Evolutionary conservation across 2,888 invertebrate genomes (phyloP).

Genomic region (Plutella xylostella): DNA sequence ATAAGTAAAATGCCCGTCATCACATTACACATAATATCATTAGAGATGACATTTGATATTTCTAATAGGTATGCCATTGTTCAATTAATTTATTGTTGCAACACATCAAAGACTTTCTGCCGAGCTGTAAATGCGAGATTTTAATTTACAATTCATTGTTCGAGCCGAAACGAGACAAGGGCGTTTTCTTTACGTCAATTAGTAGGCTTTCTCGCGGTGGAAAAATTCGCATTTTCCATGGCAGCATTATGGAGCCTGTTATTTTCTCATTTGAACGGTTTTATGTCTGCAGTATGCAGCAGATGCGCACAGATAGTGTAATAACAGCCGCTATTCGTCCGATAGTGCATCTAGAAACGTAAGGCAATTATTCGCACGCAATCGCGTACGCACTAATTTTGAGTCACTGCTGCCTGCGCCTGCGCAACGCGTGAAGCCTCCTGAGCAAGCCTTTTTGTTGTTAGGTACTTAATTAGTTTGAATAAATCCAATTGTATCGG

Average conservation of each 20-base stretch:
- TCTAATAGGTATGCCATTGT: constrained; percentile 1
- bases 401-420: too few relatives aligned
- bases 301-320: background rate
- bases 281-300: constrained; percentile 31
- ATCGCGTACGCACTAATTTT: constrained; percentile 5
- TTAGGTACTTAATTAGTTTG: too few relatives aligned
- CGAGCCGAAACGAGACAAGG: constrained; percentile 16
- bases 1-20: too few relatives aligned
- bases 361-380: constrained; percentile 65
- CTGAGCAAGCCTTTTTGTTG: too few relatives aligned
- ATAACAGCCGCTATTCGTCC: constrained; percentile 20
- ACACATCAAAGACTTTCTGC: background rate
- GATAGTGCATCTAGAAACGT: constrained; percentile 45
- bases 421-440: too few relatives aligned
- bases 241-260: constrained; percentile 57
- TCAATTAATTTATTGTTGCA: background rate
- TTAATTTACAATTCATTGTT: constrained; percentile 26
- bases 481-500: too few relatives aligned
- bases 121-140: constrained; percentile 10
- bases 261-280: constrained; percentile 67
- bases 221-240: constrained; percentile 58
- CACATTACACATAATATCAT: too few relatives aligned
- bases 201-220: constrained; percentile 41
- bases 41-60: too few relatives aligned
- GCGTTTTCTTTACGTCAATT: constrained; percentile 37